phyloP scores from a whole-genome alignment of 1,140 invertebrate genomes.

The Penaeus vannamei region DNA sequence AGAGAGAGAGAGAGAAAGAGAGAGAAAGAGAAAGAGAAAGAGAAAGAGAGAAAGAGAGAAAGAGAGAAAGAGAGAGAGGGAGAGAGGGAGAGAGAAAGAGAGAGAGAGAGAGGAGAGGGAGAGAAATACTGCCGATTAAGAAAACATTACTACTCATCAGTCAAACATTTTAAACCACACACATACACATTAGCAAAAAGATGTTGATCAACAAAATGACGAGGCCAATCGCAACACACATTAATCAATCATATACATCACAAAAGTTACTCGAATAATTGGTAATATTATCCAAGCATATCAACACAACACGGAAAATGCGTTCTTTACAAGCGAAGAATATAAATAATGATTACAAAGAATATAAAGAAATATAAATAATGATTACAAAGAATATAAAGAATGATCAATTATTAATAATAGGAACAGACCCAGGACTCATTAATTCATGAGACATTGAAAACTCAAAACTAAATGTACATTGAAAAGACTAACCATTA shows the following conservation, averaged over 20 bases:
- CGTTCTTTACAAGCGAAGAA: not conserved
- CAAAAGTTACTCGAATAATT: not conserved
- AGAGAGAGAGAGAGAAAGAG: too few relatives aligned
- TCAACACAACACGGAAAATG: not conserved
- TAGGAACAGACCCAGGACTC: too few relatives aligned
- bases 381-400: too few relatives aligned
- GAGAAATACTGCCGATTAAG: not conserved
- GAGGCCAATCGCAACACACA: not conserved
- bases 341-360: too few relatives aligned
- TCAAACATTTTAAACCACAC: not conserved
- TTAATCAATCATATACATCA: conserved; percentile 2
- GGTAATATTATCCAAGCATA: not conserved
- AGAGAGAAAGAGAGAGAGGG: conserved; percentile 1
- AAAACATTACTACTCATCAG: not conserved
- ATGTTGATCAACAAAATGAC: not conserved
- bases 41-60: not conserved
- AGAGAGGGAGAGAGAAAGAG: conserved; percentile 4
- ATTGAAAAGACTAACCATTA: too few relatives aligned
- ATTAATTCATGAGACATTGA: too few relatives aligned
- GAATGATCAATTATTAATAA: too few relatives aligned
- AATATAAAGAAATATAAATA: too few relatives aligned
- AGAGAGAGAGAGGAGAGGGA: conserved; percentile 12
- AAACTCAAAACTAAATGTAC: too few relatives aligned
- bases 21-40: not conserved
- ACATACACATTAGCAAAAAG: not conserved